phyloP scores from a whole-genome alignment of 2,113 vertebrate species.

The Paradoxurus hermaphroditus region DNA sequence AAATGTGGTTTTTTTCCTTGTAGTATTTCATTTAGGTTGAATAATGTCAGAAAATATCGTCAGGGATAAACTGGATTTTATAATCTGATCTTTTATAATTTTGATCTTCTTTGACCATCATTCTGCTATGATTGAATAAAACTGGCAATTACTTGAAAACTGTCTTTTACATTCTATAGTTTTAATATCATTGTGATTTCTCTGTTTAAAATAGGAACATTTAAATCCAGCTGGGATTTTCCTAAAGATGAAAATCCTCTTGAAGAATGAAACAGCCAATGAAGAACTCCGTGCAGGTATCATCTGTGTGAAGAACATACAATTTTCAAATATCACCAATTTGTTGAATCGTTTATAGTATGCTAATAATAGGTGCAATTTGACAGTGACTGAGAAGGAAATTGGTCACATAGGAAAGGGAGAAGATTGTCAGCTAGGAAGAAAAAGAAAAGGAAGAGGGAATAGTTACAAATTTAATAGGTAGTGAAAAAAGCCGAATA shows the following conservation, averaged over 20 bases:
- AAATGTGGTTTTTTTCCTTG: constrained; percentile 49
- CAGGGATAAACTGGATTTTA: constrained; percentile 11
- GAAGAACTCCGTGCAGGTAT: constrained; percentile 87
- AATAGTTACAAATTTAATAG: constrained; percentile 41
- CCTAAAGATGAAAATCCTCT: constrained; percentile 91
- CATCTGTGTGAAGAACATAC: background rate
- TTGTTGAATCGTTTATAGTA: constrained; percentile 48
- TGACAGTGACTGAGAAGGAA: background rate
- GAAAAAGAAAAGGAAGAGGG: background rate
- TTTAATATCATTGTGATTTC: constrained; percentile 70
- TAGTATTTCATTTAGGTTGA: constrained; percentile 53
- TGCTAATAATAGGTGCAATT: constrained; percentile 38
- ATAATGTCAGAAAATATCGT: constrained; percentile 26
- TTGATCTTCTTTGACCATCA: constrained; percentile 53
- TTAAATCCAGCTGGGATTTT: constrained; percentile 87
- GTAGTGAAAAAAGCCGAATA: background rate
- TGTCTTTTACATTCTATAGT: constrained; percentile 47
- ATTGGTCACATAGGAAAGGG: background rate
- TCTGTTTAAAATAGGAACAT: constrained; percentile 84
- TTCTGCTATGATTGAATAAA: constrained; percentile 41
- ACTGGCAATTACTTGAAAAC: constrained; percentile 59
- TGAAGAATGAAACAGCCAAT: constrained; percentile 84
- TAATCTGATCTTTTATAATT: constrained; percentile 51
- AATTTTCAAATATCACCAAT: constrained; percentile 48
- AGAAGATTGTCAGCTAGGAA: background rate